These are phyloP conservation scores for Macrotis lagotis DNA, from an alignment of 2,113 vertebrate species.

Conservation along the genomic window DNA sequence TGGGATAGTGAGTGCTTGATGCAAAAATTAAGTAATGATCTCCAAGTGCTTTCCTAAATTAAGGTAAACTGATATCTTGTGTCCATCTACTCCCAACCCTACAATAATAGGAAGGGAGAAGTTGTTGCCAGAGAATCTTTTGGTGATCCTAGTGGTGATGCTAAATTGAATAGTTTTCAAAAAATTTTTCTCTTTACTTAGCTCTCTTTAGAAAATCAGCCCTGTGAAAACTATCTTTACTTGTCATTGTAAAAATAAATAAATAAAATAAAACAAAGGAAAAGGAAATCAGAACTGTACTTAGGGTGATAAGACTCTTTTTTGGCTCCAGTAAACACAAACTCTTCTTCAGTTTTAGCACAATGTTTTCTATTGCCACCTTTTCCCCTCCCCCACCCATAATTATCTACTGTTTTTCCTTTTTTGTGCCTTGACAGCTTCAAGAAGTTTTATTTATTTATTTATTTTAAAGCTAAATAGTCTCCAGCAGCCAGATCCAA, in stretches of 20 bases:
- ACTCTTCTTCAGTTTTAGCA: conserved; percentile 48
- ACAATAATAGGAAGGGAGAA: conserved; percentile 57
- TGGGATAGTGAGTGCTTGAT: neutral
- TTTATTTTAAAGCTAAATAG: conserved; percentile 83
- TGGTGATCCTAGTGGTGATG: conserved; percentile 1
- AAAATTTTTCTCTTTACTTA: conserved; percentile 57
- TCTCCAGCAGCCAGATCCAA: conserved; percentile 82
- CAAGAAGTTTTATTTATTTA: conserved; percentile 68
- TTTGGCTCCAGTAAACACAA: neutral
- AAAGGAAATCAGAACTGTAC: conserved; percentile 23
- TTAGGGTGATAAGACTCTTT: accelerated
- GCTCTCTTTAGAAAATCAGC: conserved; percentile 44
- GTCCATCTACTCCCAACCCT: conserved; percentile 28
- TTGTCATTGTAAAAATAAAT: too few relatives aligned
- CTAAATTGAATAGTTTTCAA: conserved; percentile 68
- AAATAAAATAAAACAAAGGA: too few relatives aligned
- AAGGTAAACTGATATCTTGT: conserved; percentile 61
- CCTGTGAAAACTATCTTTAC: too few relatives aligned
- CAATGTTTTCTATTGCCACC: conserved; percentile 56
- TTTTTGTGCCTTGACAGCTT: conserved; percentile 79
- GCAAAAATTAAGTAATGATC: conserved; percentile 57
- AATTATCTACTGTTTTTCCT: conserved; percentile 80
- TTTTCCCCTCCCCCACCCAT: conserved; percentile 42
- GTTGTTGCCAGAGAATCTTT: conserved; percentile 53
- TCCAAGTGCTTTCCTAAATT: conserved; percentile 68